Conservation (phyloP, 2,797 vertebrate species). For the Coilia nasus region DNA sequence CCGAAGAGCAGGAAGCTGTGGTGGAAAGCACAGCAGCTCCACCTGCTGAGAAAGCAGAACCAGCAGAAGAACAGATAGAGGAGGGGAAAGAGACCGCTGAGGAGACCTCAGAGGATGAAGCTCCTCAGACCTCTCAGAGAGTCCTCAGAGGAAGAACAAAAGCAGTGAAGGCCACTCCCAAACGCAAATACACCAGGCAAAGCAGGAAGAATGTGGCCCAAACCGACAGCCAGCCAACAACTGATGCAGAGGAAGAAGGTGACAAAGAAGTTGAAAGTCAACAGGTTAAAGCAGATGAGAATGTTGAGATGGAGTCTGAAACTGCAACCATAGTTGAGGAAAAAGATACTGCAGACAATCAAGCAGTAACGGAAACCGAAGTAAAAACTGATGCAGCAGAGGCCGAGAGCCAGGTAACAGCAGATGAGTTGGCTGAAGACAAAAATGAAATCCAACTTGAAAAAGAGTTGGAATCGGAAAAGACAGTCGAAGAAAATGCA, state of each 20-base stretch:
- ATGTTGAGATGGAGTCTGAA: not conserved
- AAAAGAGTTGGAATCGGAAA: not conserved
- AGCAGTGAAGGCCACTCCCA: constrained; percentile 75
- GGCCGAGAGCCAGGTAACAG: constrained; percentile 1
- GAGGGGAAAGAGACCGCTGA: constrained; percentile 50
- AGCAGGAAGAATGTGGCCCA: constrained; percentile 35
- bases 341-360: not conserved
- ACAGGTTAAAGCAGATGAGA: constrained; percentile 10
- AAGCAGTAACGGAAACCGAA: not conserved
- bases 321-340: not conserved
- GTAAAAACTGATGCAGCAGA: not conserved
- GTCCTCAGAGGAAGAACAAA: constrained; percentile 74
- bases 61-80: constrained; percentile 56
- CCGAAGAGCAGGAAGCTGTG: not conserved
- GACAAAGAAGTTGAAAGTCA: not conserved
- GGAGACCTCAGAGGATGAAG: constrained; percentile 56
- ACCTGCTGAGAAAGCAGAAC: constrained; percentile 30
- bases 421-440: not conserved
- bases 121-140: constrained; percentile 66
- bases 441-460: not conserved
- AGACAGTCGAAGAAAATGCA: not conserved
- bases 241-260: constrained; percentile 9
- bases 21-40: not conserved
- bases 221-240: constrained; percentile 49
- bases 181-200: constrained; percentile 66